These are phyloP conservation scores for Zoanthus gigantus DNA, from an alignment of 92 coral and sea anemone genomes.

Conservation along the genomic window DNA sequence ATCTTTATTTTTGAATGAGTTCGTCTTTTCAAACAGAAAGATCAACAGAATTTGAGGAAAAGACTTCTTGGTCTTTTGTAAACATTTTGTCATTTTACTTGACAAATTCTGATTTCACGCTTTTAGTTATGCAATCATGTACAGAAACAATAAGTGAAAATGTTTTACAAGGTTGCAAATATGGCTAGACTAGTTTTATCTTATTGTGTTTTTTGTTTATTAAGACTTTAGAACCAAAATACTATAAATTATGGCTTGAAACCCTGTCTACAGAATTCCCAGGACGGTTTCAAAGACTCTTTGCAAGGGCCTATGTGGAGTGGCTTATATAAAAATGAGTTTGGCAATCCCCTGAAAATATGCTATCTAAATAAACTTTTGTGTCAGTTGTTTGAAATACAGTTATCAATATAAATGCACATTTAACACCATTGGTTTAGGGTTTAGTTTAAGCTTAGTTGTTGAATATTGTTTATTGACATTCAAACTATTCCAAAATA, in stretches of 20 bases:
- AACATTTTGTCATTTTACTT: too few species aligned
- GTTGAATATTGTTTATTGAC: too few species aligned
- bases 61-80: too few species aligned
- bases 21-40: too few species aligned
- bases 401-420: neutral
- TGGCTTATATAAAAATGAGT: slow-evolving; percentile 23
- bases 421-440: neutral
- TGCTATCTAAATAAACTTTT: too few species aligned
- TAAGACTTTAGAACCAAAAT: slow-evolving; percentile 42
- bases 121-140: too few species aligned
- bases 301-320: slow-evolving; percentile 88
- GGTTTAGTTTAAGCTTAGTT: neutral
- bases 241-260: slow-evolving; percentile 53
- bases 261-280: slow-evolving; percentile 62
- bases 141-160: too few species aligned
- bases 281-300: slow-evolving; percentile 63
- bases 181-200: neutral
- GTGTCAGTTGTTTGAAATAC: neutral
- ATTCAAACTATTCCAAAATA: neutral
- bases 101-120: too few species aligned
- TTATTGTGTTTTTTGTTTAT: neutral
- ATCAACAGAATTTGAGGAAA: too few species aligned
- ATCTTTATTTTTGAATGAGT: too few species aligned
- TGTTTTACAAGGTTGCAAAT: too few species aligned
- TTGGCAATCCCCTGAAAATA: slow-evolving; percentile 58